Base-by-base conservation (phyloP, 2,797 vertebrate species). In the Syndactyla subalaris region DNA sequence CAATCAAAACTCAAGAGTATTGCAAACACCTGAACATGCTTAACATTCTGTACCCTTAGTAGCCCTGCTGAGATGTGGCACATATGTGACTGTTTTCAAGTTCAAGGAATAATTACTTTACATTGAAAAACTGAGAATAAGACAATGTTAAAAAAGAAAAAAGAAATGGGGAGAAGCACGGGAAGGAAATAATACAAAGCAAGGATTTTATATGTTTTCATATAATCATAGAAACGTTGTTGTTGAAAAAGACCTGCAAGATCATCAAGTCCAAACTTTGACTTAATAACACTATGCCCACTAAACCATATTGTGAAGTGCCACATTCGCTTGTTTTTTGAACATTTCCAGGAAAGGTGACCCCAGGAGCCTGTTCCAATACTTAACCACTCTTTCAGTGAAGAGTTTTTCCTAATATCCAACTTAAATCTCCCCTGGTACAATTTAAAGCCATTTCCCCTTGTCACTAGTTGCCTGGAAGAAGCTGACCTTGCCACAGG, bases 401-500 rank as follows among this genome's bases (percentile, higher is more conserved):
- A 51, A 38, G 9, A 38, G 9, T 45, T 19, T 51, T 71, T 65
- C 12, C 10, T 46, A 51, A 52, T 34, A 45, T 1, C 45, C 12
- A 39, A 16, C 10, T 10, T 39, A 52, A 45, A 51, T 51, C 20
- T 71, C 29, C 23, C 6, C 5, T n/a, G 8, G 20, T 22, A 15
- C 36, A 51, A 77, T 71, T 65, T 52, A 45, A 71, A 52, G 12
- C 8, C 12, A 20, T 19, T 71, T 83, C 8, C 10, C 5, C 10
- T 65, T 51, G 7, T 30, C 38, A 19, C n/a, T 45, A 39, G 9
- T 3, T 38, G 3, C 7, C 5, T 24, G 29, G 15, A 89, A 45
- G 8, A 45, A 16, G 4, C 14, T 49, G 46, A 63, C 5, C 29
- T 45, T 0, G 0, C 9, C 41, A 45, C 27, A 70, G 23, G 9